Evolutionary conservation across 2,888 invertebrate species (phyloP).

Genomic region (Brachyopa scutellaris): DNA sequence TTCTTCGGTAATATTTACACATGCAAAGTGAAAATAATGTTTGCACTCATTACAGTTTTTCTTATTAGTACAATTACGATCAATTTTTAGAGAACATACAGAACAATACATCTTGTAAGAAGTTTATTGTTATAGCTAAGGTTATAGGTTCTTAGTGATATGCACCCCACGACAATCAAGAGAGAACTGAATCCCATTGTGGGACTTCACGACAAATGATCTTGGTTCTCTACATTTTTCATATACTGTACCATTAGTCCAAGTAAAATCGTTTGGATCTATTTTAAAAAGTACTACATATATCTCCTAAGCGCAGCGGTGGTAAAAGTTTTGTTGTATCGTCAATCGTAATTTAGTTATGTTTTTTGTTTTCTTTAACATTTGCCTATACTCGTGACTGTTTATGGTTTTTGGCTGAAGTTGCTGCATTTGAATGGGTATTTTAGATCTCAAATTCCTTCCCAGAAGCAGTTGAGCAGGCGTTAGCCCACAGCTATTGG

Average conservation of each 20-base stretch:
- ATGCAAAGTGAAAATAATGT: too few species aligned
- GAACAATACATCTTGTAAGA: too few species aligned
- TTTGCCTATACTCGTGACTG: not conserved
- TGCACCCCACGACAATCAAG: too few species aligned
- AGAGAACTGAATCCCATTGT: too few species aligned
- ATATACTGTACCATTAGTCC: slow-evolving; percentile 9
- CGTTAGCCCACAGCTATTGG: not conserved
- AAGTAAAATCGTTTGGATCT: not conserved
- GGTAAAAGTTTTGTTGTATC: slow-evolving; percentile 1
- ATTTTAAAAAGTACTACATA: slow-evolving; percentile 14
- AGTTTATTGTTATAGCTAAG: too few species aligned
- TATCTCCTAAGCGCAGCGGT: not conserved
- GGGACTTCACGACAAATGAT: slow-evolving; percentile 15
- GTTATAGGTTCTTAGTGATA: too few species aligned
- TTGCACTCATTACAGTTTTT: too few species aligned
- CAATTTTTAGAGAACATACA: too few species aligned
- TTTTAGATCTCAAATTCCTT: slow-evolving; percentile 11
- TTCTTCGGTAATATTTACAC: too few species aligned
- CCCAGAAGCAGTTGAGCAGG: slow-evolving; percentile 2
- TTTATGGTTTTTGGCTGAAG: not conserved
- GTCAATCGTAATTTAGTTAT: not conserved
- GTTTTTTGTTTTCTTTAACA: not conserved
- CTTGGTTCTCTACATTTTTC: slow-evolving; percentile 22
- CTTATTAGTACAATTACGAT: too few species aligned
- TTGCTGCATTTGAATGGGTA: not conserved